Percentiles rank a stretch among this genome's conserved stretches.
phyloP scores from a whole-genome alignment of 2,888 invertebrate genomes.

The Nematopogon swammerdamellus region DNA sequence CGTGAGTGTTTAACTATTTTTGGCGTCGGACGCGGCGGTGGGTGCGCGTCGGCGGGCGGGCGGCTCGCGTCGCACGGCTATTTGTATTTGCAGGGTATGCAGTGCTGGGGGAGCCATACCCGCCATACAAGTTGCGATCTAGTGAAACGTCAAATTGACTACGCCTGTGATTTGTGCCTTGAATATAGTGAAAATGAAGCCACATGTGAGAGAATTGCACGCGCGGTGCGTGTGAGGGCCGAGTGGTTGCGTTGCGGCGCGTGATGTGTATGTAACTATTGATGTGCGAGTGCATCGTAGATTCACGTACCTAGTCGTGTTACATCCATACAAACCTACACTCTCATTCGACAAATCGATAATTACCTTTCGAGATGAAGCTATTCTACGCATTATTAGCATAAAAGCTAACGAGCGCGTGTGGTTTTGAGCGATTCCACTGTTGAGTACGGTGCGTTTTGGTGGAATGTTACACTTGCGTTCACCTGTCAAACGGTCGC shows the following conservation, averaged over 20 bases:
- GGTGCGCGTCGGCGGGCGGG: constrained; percentile 7
- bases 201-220: not conserved
- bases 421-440: no score
- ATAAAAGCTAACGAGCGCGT: no score
- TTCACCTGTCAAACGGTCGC: not conserved
- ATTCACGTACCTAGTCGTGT: not conserved
- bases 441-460: not conserved
- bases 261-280: not conserved
- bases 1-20: constrained; percentile 19
- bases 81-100: constrained; percentile 16
- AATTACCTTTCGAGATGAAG: not conserved
- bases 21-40: constrained; percentile 6
- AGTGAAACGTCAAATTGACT: constrained; percentile 44
- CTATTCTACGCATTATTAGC: not conserved
- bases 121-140: constrained; percentile 50
- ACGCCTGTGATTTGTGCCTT: no score
- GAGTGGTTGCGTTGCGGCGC: not conserved
- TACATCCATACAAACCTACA: not conserved
- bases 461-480: not conserved
- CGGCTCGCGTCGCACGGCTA: constrained; percentile 14
- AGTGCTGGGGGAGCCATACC: constrained; percentile 15
- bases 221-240: not conserved
- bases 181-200: no score
- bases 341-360: not conserved
- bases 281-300: not conserved